Evolutionary conservation across 2,797 vertebrate genomes (phyloP).

Genomic region (Platalea minor): DNA sequence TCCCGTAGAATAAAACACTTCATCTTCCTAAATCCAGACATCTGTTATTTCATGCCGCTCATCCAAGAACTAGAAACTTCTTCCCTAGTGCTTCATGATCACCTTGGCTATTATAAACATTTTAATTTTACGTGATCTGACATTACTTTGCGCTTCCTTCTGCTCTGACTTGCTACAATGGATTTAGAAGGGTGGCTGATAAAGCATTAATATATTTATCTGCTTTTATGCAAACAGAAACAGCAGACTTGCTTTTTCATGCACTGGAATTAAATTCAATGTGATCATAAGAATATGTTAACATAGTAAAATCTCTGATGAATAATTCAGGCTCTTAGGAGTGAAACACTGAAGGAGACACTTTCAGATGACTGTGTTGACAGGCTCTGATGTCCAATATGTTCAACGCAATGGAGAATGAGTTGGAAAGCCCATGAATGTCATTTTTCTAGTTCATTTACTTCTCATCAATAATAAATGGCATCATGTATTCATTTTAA

Average conservation of each 20-base stretch:
- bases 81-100: not conserved
- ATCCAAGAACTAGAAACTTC: not conserved
- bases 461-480: slow-evolving; percentile 32
- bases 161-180: not conserved
- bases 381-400: slow-evolving; percentile 55
- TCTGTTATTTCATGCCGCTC: not conserved
- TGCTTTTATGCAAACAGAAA: not conserved
- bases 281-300: slow-evolving; percentile 47
- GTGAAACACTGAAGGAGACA: slow-evolving; percentile 17
- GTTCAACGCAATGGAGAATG: slow-evolving; percentile 42
- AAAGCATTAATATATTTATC: slow-evolving; percentile 7
- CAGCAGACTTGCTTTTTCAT: not conserved
- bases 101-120: not conserved
- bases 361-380: slow-evolving; percentile 44
- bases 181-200: not conserved
- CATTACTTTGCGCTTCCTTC: not conserved
- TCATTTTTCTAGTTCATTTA: slow-evolving; percentile 43
- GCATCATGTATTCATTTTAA: not conserved
- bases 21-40: not conserved
- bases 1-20: not conserved
- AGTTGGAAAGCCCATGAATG: slow-evolving; percentile 17
- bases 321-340: slow-evolving; percentile 55
- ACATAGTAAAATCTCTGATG: slow-evolving; percentile 42
- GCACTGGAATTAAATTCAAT: slow-evolving; percentile 6
- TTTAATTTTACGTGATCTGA: not conserved